Evolutionary conservation across 2,888 invertebrate species (phyloP).

Genomic region (Periphyllus acericola): DNA sequence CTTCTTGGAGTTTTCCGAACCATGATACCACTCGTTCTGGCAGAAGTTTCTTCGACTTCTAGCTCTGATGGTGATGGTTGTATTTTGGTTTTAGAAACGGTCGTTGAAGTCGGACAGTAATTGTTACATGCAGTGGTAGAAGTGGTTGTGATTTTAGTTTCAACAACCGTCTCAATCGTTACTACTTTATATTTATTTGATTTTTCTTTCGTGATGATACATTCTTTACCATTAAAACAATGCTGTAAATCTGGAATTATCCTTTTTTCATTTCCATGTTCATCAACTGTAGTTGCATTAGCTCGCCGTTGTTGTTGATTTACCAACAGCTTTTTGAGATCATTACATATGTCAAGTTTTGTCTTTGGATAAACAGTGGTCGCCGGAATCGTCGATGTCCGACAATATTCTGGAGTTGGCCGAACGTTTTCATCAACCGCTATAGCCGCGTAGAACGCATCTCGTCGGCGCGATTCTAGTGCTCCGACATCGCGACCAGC

Average conservation of each 20-base stretch:
- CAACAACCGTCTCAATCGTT: background rate
- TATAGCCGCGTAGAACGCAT: background rate
- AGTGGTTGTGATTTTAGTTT: background rate
- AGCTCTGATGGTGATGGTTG: background rate
- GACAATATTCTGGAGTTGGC: conserved; percentile 13
- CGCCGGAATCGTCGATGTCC: background rate
- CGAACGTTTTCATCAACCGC: conserved; percentile 5
- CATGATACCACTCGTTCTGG: background rate
- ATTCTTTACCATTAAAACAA: background rate
- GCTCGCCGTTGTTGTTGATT: background rate
- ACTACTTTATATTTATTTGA: background rate
- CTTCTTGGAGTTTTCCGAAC: background rate
- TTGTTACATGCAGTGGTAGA: background rate
- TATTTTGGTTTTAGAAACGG: background rate
- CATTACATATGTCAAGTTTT: background rate
- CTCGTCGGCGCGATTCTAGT: background rate
- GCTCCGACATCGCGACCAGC: conserved; percentile 1
- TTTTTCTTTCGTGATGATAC: background rate
- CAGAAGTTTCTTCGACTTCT: background rate
- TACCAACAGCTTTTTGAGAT: background rate
- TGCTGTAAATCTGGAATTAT: background rate
- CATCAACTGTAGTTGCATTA: background rate
- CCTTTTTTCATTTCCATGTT: background rate
- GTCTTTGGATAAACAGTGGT: background rate
- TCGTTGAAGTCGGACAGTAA: too few relatives aligned